phyloP scores from a whole-genome alignment of 2,113 vertebrate genomes.

The Bufo bufo region DNA sequence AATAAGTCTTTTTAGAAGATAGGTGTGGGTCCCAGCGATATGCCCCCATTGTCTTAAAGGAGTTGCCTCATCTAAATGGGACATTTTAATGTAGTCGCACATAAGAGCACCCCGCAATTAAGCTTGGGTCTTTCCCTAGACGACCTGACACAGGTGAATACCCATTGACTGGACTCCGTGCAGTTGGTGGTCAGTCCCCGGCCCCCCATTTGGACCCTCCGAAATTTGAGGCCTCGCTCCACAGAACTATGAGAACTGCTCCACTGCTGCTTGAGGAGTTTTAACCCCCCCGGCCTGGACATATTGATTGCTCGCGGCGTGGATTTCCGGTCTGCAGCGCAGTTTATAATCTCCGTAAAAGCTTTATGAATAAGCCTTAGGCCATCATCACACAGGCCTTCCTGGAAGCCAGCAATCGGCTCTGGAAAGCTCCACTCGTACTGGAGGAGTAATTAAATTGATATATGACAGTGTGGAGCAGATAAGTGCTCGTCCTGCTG shows the following conservation, averaged over 20 bases:
- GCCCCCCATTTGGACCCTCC: too few species aligned
- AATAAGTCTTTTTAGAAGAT: too few species aligned
- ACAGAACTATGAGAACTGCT: neutral
- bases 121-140: too few species aligned
- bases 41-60: too few species aligned
- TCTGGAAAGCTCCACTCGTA: neutral
- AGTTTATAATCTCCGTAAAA: slow-evolving; percentile 4
- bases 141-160: too few species aligned
- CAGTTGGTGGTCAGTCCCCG: too few species aligned
- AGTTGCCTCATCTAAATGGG: too few species aligned
- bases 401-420: neutral
- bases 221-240: too few species aligned
- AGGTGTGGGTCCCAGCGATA: too few species aligned
- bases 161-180: too few species aligned
- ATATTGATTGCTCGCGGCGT: neutral
- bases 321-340: neutral
- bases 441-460: neutral
- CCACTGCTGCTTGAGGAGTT: neutral
- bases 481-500: neutral
- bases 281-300: neutral
- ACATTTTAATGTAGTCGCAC: too few species aligned
- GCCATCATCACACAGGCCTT: neutral
- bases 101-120: too few species aligned
- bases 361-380: neutral
- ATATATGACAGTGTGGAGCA: neutral